Conservation (phyloP, 2,888 invertebrate genomes). For the Eupithecia tripunctaria region DNA sequence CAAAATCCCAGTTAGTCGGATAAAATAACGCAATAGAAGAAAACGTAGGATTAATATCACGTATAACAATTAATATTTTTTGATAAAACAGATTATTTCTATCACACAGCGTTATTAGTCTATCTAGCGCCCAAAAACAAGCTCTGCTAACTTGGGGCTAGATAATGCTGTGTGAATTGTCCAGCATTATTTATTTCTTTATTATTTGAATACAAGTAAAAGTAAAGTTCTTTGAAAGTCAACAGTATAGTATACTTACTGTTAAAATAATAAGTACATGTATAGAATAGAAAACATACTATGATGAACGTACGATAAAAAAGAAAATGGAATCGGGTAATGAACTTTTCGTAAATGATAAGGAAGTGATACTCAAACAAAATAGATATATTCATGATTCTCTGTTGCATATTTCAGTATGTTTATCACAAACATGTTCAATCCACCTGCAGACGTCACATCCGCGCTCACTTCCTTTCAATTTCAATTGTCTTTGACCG, state of each 20-base stretch:
- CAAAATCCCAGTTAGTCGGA: background rate
- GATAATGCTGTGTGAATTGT: too few species aligned
- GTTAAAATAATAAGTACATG: background rate
- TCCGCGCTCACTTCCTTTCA: slow-evolving; percentile 76
- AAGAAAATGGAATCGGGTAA: background rate
- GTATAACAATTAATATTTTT: background rate
- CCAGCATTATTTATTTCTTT: too few species aligned
- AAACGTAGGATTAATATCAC: background rate
- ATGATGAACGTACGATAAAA: background rate
- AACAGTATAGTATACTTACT: too few species aligned
- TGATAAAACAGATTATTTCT: background rate
- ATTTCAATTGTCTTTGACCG: slow-evolving; percentile 82
- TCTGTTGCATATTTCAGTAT: background rate
- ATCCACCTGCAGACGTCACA: slow-evolving; percentile 65
- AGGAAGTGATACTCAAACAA: background rate
- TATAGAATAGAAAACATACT: background rate
- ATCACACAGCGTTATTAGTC: background rate
- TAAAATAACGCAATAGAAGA: background rate
- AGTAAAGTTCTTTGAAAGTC: too few species aligned
- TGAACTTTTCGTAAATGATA: background rate
- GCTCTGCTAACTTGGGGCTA: too few species aligned
- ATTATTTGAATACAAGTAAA: too few species aligned
- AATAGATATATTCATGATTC: too few species aligned
- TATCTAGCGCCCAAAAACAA: too few species aligned
- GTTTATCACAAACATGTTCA: slow-evolving; percentile 40